Evolutionary conservation across 2,888 invertebrate species (phyloP).

Genomic region (Cephus spinipes): DNA sequence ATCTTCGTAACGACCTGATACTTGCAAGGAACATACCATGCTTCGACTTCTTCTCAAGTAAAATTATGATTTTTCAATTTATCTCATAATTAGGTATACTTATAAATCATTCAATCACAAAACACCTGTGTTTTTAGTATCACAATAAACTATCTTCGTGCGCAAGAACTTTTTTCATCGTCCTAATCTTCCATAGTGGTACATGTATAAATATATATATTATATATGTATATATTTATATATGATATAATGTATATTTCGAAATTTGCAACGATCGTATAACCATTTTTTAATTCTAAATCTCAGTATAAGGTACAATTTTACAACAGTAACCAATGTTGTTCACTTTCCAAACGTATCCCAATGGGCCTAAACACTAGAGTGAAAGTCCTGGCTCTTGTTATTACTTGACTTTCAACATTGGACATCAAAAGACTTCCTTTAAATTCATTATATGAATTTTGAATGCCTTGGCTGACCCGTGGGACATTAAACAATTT

Average conservation of each 20-base stretch:
- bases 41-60: background rate
- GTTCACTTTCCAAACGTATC: background rate
- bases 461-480: background rate
- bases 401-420: background rate
- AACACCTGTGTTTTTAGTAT: background rate
- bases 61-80: background rate
- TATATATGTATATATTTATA: slow-evolving; percentile 6
- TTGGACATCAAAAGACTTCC: too few relatives aligned
- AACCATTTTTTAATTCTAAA: background rate
- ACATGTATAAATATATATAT: background rate
- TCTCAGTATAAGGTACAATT: background rate
- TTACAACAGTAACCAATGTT: slow-evolving; percentile 1
- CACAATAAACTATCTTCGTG: background rate
- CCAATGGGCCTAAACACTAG: background rate
- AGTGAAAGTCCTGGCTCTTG: background rate
- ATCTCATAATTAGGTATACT: background rate
- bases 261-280: background rate
- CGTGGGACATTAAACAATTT: background rate
- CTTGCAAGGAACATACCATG: background rate
- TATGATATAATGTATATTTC: slow-evolving; percentile 3
- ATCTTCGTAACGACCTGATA: background rate
- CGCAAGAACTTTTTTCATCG: background rate
- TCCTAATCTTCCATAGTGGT: background rate
- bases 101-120: background rate
- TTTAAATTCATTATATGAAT: background rate